Evolutionary conservation across 2,888 invertebrate species (phyloP), one percentile per base, ranked within the genome.

Genomic region (Mesorhabditis sp.): DNA sequence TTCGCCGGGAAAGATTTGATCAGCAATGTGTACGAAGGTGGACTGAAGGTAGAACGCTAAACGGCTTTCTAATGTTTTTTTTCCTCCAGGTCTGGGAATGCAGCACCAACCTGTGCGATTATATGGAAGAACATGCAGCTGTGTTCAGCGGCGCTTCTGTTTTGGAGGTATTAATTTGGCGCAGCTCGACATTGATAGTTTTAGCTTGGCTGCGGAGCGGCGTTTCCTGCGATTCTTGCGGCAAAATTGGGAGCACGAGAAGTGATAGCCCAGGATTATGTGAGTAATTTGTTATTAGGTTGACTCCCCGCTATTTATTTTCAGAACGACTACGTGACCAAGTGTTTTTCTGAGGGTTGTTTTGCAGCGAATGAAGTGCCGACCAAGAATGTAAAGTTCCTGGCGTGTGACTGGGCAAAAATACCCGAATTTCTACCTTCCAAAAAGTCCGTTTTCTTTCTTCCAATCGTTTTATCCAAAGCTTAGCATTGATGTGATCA

Each of bases 191-290:
- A 41, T 5, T 10, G 41, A 28, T 28, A 67, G 41, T 77, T 78
- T 62, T 72, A 88, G 89, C 89, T 95, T 72, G 96, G 96, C 1
- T 96, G 95, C 88, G 96, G 96, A 5, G 90, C 92, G 68, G 95
- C 94, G 3, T 88, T 96, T 68, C 88, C 95, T 69, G 95, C 95
- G n/a, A 90, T 95, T 67, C 89, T 91, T 83, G 90, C 92, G 13
- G 88, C 92, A 62, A 86, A 90, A 64, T 89, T 90, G 81, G 91
- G 91, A 67, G 91, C 92, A 4, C 45, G 64, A 43, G 78, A 85
- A 7, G 92, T 93, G 10, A 90, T 91, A 83, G 94, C 95, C 87
- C 95, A 96, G 87, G 96, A 97, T 88, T 97, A 94, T 89, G 95
- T 95, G 89, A 90, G 91, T 88, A 66, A 66, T 62, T 85, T 4